Evolutionary conservation across 2,113 vertebrate genomes (phyloP).

Genomic region (Synchiropus splendidus): DNA sequence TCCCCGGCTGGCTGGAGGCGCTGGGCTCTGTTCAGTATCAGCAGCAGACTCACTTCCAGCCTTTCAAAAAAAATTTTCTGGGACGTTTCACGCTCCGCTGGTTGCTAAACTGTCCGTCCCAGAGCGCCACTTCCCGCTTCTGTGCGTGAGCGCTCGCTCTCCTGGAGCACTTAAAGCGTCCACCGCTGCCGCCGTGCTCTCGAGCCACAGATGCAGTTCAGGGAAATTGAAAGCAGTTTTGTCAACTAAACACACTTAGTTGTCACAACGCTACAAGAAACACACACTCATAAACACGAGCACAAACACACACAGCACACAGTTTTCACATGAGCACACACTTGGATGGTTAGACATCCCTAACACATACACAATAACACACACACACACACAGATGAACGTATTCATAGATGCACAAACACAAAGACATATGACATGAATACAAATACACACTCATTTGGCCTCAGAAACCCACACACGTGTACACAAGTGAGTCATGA

Average conservation of each 20-base stretch:
- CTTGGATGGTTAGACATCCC: too few relatives aligned
- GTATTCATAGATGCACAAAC: too few relatives aligned
- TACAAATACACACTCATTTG: too few relatives aligned
- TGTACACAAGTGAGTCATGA: too few relatives aligned
- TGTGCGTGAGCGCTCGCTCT: constrained; percentile 27
- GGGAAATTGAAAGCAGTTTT: neutral
- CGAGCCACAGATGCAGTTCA: constrained; percentile 5
- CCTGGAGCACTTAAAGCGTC: constrained; percentile 33
- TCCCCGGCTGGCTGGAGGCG: constrained; percentile 4
- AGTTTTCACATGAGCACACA: too few relatives aligned
- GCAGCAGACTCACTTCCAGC: constrained; percentile 1
- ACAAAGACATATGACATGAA: too few relatives aligned
- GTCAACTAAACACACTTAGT: neutral
- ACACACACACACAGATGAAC: too few relatives aligned
- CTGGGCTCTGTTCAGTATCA: neutral
- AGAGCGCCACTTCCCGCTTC: constrained; percentile 15
- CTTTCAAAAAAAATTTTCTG: constrained; percentile 15
- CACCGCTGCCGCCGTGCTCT: constrained; percentile 8
- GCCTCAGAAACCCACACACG: too few relatives aligned
- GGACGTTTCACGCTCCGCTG: constrained; percentile 42
- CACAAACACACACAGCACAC: too few relatives aligned
- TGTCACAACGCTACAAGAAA: too few relatives aligned
- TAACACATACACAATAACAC: too few relatives aligned
- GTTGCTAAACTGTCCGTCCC: constrained; percentile 37
- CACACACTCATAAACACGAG: too few relatives aligned